Base-by-base conservation (phyloP, 2,113 vertebrate species). In the Dryoscopus gambensis region DNA sequence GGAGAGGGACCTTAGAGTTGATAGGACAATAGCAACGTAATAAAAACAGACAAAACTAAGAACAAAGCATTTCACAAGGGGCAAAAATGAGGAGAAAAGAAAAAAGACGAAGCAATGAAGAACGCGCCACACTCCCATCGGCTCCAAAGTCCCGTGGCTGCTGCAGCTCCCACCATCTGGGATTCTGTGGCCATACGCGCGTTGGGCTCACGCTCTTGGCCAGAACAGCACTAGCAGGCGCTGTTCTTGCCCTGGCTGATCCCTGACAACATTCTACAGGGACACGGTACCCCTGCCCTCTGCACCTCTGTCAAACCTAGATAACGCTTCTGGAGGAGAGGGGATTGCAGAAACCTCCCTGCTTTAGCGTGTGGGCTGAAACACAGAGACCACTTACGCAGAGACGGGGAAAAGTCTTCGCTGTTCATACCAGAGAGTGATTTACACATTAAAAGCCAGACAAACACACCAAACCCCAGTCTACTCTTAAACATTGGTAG, bases 371-470 rank as follows among this genome's bases (percentile, higher is more conserved):
- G 25, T 23, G 42, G 67, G 50, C 47, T 74, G n/a, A 77, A 81
- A 49, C 1, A 3, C 2, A 4, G 55, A 84, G 8, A 31, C 21
- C 0, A 0, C 18, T 44, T n/a, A 39, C 0, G 0, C 6, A 86
- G 44, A 52, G 2, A 1, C 13, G 18, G 20, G 28, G 20, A 42
- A 68, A 75, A 70, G 21, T 10, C 49, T 49, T 67, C 47, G 10
- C 39, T 50, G 44, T 33, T 69, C 3, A 0, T 19, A 74, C 22
- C 24, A 59, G 30, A 31, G 25, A 17, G 30, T 37, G 15, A 25
- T 35, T 78, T 37, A 44, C 50, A 50, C 11, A 2, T 10, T 44
- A 53, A 84, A 73, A 87, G 52, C 19, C n/a, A 33, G 19, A 80
- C 60, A 65, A 67, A 60, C 22, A 27, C 46, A 57, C 35, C 57